Base-by-base conservation (phyloP, 2,797 vertebrate species). In the Chanos chanos region DNA sequence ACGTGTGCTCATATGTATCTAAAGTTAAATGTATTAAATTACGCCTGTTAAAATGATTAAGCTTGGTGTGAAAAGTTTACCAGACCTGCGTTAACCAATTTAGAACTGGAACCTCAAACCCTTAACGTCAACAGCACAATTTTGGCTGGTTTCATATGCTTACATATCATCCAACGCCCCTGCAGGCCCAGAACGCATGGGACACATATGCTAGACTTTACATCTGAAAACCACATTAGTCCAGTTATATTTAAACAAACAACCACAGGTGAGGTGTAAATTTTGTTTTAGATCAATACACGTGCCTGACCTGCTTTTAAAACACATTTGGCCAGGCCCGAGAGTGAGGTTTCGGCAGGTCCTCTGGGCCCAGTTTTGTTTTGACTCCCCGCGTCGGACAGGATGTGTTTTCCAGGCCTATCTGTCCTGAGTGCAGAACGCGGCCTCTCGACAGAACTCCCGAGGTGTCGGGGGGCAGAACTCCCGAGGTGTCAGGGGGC, bases 311-410 rank as follows among this genome's bases (percentile, higher is more conserved):
- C 10, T 44, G 25, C 44, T 6, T 25, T 5, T 44, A 24, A n/a
- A 15, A n/a, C n/a, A n/a, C n/a, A n/a, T n/a, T n/a, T n/a, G n/a
- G n/a, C n/a, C n/a, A n/a, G n/a, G n/a, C n/a, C 16, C 7, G 13
- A 15, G 9, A 28, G 5, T 8, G 8, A 25, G 4, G 2, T 6
- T 47, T 22, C 24, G n/a, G n/a, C n/a, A n/a, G n/a, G n/a, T n/a
- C n/a, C n/a, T n/a, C n/a, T n/a, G n/a, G n/a, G n/a, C 43, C 49
- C 69, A 76, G 68, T 12, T 59, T 30, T 64, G 36, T 64, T 59
- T 67, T 49, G 64, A 64, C n/a, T n/a, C n/a, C n/a, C n/a, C n/a
- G n/a, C n/a, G n/a, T n/a, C n/a, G n/a, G n/a, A n/a, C n/a, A n/a
- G n/a, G n/a, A n/a, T n/a, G n/a, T n/a, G n/a, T n/a, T n/a, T n/a